phyloP scores from a whole-genome alignment of 2,888 invertebrate genomes.

The Rapana venosa region DNA sequence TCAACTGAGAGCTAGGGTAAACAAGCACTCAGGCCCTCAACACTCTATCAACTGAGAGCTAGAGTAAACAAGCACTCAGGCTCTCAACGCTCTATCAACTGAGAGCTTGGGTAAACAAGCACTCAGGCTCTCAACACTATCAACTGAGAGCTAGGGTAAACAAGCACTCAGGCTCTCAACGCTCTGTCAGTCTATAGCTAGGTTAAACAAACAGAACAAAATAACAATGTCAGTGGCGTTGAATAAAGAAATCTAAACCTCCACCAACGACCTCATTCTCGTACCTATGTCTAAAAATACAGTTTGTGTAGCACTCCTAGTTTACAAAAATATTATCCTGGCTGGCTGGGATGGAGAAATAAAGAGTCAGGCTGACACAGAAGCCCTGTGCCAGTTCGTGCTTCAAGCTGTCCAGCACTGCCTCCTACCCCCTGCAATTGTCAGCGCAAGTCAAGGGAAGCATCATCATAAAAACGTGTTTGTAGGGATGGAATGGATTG shows the following conservation, averaged over 20 bases:
- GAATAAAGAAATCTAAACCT: slow-evolving; percentile 23
- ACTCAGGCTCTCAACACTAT: slow-evolving; percentile 3
- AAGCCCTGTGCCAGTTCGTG: not conserved
- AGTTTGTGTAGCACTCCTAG: not conserved
- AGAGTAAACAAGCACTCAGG: not conserved
- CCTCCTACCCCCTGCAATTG: not conserved
- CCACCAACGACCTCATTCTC: slow-evolving; percentile 22
- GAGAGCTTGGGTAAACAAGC: not conserved
- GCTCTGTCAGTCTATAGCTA: not conserved
- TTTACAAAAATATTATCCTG: slow-evolving; percentile 22
- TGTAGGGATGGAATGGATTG: slow-evolving; percentile 21
- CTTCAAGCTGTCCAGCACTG: not conserved
- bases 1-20: not conserved
- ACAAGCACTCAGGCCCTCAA: not conserved
- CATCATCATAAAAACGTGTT: slow-evolving; percentile 11
- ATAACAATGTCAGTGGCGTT: not conserved
- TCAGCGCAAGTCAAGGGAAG: slow-evolving; percentile 2
- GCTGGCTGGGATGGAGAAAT: not conserved
- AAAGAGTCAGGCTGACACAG: not conserved
- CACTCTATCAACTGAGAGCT: not conserved
- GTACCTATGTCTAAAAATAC: slow-evolving; percentile 38
- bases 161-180: not conserved
- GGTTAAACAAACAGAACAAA: not conserved
- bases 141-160: not conserved
- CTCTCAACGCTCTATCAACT: not conserved